Percentiles rank a stretch among this genome's conserved stretches.
Evolutionary conservation across 2,113 vertebrate genomes (phyloP).

Genomic region (Odobenus rosmarus): DNA sequence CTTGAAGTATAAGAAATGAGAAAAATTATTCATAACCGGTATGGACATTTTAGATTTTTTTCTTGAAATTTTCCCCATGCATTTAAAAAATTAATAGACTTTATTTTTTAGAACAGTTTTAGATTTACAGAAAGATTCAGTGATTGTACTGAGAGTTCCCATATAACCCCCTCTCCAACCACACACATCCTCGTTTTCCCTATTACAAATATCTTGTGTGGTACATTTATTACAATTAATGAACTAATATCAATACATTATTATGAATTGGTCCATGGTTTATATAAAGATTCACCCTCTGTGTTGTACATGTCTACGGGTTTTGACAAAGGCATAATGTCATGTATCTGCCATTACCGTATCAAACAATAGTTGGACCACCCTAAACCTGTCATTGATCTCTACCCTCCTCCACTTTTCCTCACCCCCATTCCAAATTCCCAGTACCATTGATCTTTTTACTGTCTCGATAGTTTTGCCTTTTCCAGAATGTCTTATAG

Average conservation of each 20-base stretch:
- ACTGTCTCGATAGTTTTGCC: background rate
- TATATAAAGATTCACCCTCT: background rate
- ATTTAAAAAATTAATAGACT: background rate
- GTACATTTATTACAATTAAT: background rate
- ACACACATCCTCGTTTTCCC: background rate
- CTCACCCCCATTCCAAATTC: background rate
- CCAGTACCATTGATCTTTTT: background rate
- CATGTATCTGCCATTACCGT: background rate
- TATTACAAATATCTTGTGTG: background rate
- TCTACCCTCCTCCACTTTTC: background rate
- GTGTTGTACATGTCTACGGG: background rate
- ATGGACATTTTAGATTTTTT: background rate
- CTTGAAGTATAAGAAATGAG: background rate
- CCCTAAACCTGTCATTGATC: background rate
- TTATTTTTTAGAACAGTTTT: background rate
- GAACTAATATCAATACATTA: background rate
- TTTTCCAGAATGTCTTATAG: background rate
- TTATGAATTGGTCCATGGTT: background rate
- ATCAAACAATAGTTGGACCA: background rate
- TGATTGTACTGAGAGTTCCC: background rate
- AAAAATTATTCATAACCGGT: constrained; percentile 27
- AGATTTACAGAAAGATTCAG: background rate
- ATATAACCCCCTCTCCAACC: background rate
- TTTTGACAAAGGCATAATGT: background rate
- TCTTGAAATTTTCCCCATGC: background rate